A percentile compares a stretch with the other conserved stretches of the same genome.
Conservation (phyloP, 2,113 vertebrate species). For the Aphelocoma coerulescens region DNA sequence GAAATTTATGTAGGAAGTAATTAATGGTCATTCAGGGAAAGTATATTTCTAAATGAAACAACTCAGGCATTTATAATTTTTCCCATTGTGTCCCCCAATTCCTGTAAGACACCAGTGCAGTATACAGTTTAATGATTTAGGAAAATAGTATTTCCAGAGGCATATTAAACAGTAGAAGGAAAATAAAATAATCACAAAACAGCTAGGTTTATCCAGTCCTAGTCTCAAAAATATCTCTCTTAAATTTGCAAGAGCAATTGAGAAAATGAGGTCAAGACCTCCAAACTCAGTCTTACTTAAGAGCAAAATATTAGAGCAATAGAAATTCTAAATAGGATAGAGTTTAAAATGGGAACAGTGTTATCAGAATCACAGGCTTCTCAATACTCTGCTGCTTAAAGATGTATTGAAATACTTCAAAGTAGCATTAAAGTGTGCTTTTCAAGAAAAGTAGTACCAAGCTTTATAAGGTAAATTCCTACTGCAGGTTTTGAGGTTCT, state of each 20-base stretch:
- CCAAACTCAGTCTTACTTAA: constrained; percentile 8
- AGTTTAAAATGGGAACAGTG: not conserved
- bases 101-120: not conserved
- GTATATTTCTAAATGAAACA: not conserved
- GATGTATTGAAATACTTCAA: not conserved
- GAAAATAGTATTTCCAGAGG: not conserved
- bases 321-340: not conserved
- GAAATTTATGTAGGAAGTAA: not conserved
- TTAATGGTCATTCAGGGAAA: not conserved
- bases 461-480: not conserved
- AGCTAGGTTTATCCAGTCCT: not conserved
- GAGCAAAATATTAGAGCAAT: not conserved
- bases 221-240: not conserved
- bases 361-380: not conserved
- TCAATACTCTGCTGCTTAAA: not conserved
- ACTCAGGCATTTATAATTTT: not conserved
- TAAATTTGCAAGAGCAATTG: constrained; percentile 7
- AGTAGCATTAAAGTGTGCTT: not conserved
- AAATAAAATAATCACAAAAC: constrained; percentile 22
- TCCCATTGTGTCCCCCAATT: not conserved
- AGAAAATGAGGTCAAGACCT: constrained; percentile 34
- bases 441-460: not conserved
- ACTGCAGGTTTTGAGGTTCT: not conserved
- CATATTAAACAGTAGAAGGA: not conserved
- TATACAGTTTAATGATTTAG: not conserved